Evolutionary conservation across 2,888 invertebrate species (phyloP), one percentile per base, ranked within the genome.

Genomic region (Chloroclysta siterata): DNA sequence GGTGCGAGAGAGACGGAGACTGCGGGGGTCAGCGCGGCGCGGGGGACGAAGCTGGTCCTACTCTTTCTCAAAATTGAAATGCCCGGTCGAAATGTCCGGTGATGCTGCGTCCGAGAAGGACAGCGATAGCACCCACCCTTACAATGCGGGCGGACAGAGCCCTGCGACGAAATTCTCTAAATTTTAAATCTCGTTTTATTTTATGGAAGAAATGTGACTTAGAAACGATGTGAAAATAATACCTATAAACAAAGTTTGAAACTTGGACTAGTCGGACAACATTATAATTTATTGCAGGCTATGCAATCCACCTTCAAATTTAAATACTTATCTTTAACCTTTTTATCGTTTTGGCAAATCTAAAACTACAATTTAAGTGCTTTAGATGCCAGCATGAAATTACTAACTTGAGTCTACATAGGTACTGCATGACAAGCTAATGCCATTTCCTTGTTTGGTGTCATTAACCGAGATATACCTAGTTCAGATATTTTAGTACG

Each of bases 51-150:
- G 84, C 81, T 87, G 89, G 89, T 91, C 90, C 91, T 91, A 90
- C 93, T 92, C 92, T 93, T 93, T 93, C 93, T 93, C 93, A 92
- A 93, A 93, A 93, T 93, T 93, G 93, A 93, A 93, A 93, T 93
- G 93, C 93, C 93, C 93, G 93, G 93, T 92, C 93, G 93, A 93
- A 93, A 91, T 93, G 93, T 93, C 93, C 93, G 90, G 93, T 89
- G 92, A 92, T 89, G 93, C 92, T 92, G 91, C 89, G 93, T 92
- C 92, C 92, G 92, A 93, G 92, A 88, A 79, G 91, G 92, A 93
- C 73, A 83, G 92, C 91, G 87, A 90, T 92, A 92, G 85, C 90
- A 88, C 88, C 92, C 90, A 91, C 92, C 91, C 92, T 90, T 89
- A 89, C 89, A 85, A 88, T 90, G 90, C 93, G 92, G 91, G 90